Conservation (phyloP, 2,113 vertebrate species). For the Turnix velox region DNA sequence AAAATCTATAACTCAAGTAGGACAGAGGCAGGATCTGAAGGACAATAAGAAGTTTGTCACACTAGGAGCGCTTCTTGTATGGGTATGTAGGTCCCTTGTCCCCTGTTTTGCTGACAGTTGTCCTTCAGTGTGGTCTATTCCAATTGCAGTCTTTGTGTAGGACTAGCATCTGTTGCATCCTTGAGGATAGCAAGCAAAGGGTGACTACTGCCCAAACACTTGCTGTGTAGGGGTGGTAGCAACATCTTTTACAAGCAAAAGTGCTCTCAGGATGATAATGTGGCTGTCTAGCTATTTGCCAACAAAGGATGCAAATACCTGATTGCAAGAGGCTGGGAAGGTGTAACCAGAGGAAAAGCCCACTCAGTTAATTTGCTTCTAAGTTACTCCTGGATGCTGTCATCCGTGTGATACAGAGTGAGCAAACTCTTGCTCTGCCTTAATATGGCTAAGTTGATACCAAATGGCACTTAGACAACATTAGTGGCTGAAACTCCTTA, state of each 20-base stretch:
- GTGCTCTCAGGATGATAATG: background rate
- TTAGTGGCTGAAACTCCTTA: background rate
- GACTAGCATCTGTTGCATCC: background rate
- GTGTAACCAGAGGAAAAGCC: background rate
- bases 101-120: rapidly evolving
- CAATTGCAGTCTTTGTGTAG: background rate
- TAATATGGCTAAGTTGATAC: rapidly evolving
- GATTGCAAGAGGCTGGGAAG: background rate
- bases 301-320: background rate
- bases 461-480: rapidly evolving
- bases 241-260: background rate
- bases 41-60: background rate
- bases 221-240: background rate
- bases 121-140: background rate
- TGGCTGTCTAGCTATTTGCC: background rate
- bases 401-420: rapidly evolving
- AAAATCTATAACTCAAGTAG: background rate
- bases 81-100: background rate
- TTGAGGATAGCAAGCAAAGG: background rate
- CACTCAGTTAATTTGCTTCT: background rate
- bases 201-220: background rate
- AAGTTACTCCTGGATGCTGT: background rate
- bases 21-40: background rate
- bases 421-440: background rate
- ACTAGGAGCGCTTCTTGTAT: background rate